These are phyloP conservation scores for Serrognathus titanus DNA, from an alignment of 2,888 invertebrate genomes.

Conservation along the genomic window DNA sequence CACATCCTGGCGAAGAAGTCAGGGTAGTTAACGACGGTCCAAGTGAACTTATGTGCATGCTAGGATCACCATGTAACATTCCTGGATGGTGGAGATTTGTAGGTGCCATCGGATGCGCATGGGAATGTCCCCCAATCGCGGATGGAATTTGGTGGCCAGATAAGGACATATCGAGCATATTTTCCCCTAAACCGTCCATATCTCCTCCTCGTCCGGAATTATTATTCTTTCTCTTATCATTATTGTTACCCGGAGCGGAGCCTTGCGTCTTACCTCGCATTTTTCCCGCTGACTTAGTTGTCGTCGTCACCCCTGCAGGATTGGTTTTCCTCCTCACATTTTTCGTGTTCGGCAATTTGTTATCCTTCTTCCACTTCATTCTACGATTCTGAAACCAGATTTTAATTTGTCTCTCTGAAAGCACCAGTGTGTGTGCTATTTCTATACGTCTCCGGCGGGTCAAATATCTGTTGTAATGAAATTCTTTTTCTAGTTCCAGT, in stretches of 20 bases:
- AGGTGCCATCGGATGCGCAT: conserved; percentile 54
- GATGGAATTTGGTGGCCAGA: conserved; percentile 50
- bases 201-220: conserved; percentile 45
- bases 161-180: conserved; percentile 49
- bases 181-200: conserved; percentile 56
- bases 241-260: conserved; percentile 52
- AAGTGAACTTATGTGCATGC: conserved; percentile 52
- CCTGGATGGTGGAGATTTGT: conserved; percentile 38
- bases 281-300: conserved; percentile 41
- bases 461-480: conserved; percentile 95
- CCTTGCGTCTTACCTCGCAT: conserved; percentile 47
- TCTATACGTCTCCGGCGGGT: conserved; percentile 93
- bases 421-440: conserved; percentile 92
- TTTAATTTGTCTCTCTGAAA: conserved; percentile 88
- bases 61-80: conserved; percentile 47
- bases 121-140: conserved; percentile 52
- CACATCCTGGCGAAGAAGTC: conserved; percentile 54
- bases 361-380: conserved; percentile 87
- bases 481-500: conserved; percentile 95
- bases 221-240: conserved; percentile 65
- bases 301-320: conserved; percentile 65
- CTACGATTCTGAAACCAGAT: conserved; percentile 85
- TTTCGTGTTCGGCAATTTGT: conserved; percentile 83
- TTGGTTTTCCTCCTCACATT: conserved; percentile 73
- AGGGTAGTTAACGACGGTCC: conserved; percentile 58